These are phyloP conservation scores for Pleuronectes platessa DNA, from an alignment of 2,113 vertebrate genomes.

Conservation along the genomic window DNA sequence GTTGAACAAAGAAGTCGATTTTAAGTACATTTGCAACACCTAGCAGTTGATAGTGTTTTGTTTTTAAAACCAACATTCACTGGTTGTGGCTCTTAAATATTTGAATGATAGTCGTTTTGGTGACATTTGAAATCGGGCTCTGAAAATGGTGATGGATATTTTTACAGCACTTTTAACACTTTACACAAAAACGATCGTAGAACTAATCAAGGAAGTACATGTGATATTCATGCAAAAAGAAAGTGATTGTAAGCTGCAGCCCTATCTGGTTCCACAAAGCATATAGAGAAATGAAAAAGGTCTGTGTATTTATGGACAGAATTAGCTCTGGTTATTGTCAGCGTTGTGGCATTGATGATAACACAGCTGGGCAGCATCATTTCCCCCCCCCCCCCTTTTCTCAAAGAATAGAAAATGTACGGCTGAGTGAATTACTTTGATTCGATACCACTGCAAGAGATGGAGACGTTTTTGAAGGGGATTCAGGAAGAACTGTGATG, in stretches of 20 bases:
- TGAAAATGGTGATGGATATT: neutral
- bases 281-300: neutral
- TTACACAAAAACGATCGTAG: neutral
- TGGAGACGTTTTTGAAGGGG: conserved; percentile 11
- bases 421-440: conserved; percentile 7
- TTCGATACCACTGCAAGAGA: neutral
- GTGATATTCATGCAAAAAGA: neutral
- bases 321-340: conserved; percentile 4
- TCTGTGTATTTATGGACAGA: neutral
- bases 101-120: neutral
- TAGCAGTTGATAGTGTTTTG: no score
- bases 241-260: neutral
- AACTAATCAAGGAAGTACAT: neutral
- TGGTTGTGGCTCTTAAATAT: neutral
- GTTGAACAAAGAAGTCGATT: neutral
- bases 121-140: neutral
- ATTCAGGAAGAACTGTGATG: neutral
- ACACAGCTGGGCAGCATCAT: neutral
- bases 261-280: neutral
- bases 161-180: neutral
- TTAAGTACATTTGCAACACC: neutral
- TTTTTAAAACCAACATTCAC: neutral
- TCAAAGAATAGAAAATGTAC: conserved; percentile 9
- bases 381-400: neutral
- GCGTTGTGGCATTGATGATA: conserved; percentile 1